These are phyloP conservation scores for Kradibia gibbosae DNA, from an alignment of 1,140 invertebrate genomes.

Conservation along the genomic window DNA sequence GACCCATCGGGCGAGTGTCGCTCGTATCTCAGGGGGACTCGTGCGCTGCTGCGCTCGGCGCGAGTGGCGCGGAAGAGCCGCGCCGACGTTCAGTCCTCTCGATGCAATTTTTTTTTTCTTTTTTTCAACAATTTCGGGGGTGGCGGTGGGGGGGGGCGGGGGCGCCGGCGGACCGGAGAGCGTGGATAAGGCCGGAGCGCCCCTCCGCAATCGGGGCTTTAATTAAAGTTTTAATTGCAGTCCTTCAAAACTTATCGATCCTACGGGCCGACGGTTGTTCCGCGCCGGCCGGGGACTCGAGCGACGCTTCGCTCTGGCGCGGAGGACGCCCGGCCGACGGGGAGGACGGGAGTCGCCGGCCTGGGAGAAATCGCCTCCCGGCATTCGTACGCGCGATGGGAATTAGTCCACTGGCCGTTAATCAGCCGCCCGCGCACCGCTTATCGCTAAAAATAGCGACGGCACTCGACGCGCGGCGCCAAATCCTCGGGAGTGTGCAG, in stretches of 20 bases:
- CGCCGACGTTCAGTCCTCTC: too few species aligned
- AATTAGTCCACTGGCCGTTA: slow-evolving; percentile 3
- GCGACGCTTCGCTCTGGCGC: neutral
- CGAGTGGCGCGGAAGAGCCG: neutral
- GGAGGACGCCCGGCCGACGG: neutral
- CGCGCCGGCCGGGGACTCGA: neutral
- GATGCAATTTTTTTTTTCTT: too few species aligned
- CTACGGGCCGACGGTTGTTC: neutral
- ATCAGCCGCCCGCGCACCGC: slow-evolving; percentile 2
- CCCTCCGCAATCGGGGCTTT: neutral
- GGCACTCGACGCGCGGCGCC: neutral
- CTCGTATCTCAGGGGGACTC: neutral
- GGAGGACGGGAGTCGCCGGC: neutral
- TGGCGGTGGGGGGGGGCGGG: too few species aligned
- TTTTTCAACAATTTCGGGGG: slow-evolving; percentile 27
- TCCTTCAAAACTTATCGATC: slow-evolving; percentile 27
- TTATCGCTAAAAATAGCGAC: slow-evolving; percentile 35
- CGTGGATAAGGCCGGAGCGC: neutral
- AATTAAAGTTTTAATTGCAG: slow-evolving; percentile 14
- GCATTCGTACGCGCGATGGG: neutral
- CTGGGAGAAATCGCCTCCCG: neutral
- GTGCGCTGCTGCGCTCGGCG: too few species aligned
- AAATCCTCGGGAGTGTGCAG: neutral
- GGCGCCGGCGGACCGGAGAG: neutral
- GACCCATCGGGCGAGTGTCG: neutral